phyloP scores from a whole-genome alignment of 2,113 vertebrate genomes.

The Anoura caudifer region DNA sequence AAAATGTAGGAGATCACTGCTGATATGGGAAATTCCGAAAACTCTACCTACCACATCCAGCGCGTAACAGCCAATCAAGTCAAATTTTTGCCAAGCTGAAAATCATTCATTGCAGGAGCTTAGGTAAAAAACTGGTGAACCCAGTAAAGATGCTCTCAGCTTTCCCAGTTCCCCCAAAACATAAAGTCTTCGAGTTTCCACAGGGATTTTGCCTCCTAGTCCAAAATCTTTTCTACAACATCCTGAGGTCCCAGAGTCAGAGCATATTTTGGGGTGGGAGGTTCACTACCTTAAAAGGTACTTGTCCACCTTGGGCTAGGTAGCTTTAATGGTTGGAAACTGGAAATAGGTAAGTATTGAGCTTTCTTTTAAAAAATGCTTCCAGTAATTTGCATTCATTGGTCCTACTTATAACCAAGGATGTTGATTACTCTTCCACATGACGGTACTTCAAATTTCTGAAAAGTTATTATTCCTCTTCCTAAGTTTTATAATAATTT shows the following conservation, averaged over 20 bases:
- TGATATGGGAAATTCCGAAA: constrained; percentile 22
- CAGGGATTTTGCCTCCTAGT: background rate
- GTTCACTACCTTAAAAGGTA: background rate
- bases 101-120: background rate
- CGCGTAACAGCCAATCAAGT: background rate
- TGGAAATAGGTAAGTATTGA: background rate
- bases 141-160: background rate
- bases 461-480: no score
- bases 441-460: background rate
- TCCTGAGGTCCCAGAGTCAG: background rate
- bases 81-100: background rate
- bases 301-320: background rate
- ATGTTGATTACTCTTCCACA: background rate
- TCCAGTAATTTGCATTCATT: background rate
- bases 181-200: background rate
- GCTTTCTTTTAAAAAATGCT: background rate
- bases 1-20: background rate
- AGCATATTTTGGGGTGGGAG: background rate
- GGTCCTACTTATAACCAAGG: background rate
- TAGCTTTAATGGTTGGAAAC: background rate
- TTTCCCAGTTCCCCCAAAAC: background rate
- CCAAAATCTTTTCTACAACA: background rate
- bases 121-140: background rate
- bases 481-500: background rate
- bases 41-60: background rate